These are phyloP conservation scores for Centrocercus urophasianus DNA, from an alignment of 2,113 vertebrate genomes.

Conservation along the genomic window DNA sequence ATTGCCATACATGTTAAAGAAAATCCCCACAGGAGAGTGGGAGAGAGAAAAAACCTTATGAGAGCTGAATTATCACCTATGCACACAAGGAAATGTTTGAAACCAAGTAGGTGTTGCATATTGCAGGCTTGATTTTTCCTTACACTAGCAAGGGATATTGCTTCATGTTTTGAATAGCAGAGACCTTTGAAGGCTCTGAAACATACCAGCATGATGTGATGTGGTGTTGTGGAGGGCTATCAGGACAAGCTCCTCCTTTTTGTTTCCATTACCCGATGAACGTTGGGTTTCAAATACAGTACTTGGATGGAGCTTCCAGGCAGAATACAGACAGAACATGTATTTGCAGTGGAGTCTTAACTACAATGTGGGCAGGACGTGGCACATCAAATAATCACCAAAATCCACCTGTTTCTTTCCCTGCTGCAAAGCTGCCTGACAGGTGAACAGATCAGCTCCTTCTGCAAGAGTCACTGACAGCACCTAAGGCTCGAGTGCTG, in stretches of 20 bases:
- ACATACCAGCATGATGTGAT: not conserved
- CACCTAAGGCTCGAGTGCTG: not conserved
- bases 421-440: not conserved
- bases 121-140: not conserved
- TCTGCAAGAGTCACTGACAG: not conserved
- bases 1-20: not conserved
- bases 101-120: not conserved
- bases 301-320: not conserved
- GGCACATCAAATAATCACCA: not conserved
- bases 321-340: not conserved
- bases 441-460: not conserved
- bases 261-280: not conserved
- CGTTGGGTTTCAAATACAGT: not conserved
- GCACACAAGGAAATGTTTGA: not conserved
- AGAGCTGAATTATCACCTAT: not conserved
- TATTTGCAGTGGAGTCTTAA: not conserved
- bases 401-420: not conserved
- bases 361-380: not conserved
- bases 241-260: not conserved
- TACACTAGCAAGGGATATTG: not conserved
- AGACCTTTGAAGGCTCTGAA: not conserved
- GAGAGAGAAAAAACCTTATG: not conserved
- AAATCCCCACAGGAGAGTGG: not conserved
- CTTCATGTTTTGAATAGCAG: not conserved
- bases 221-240: not conserved